Base-by-base conservation (phyloP, 2,113 vertebrate genomes). In the Tylochromis polylepis region DNA sequence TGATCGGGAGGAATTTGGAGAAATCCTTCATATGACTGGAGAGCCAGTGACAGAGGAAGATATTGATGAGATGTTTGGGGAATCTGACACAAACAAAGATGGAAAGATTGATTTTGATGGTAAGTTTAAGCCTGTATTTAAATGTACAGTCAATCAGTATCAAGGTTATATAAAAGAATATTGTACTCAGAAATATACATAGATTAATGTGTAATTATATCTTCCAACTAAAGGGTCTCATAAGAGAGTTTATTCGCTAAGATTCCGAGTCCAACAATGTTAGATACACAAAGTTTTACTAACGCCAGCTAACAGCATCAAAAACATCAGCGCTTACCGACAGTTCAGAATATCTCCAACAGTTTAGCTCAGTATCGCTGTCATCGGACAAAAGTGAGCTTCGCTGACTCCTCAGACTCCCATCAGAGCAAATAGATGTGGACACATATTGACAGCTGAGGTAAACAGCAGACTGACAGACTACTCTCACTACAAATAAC, bases 81-180 rank as follows among this genome's bases (percentile, higher is more conserved):
- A 97, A 22, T 91, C 96, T 0, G 97, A 97, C 94, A 86, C 88
- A 36, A 97, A 97, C 93, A 97, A 97, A 84, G 97, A 97, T 22
- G 96, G 96, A 80, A 96, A 96, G 92, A 91, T 97, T 36, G 97
- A 97, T 92, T 97, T 97, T 92, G 96, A 97, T 81, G 96, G 96
- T 97, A 86, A 94, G 93, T 43, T n/a, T 41, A 24, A 56, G 31
- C n/a, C 11, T 77, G 6, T 77, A 77, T 29, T 77, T 51, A 77
- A 41, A 72, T 14, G 41, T 27, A 46, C 38, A 46, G 8, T 11
- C 5, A 72, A 12, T 46, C 38, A 46, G 14, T 46, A 27, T 72
- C 46, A 10, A 24, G 24, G 41, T 46, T 72, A 46, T 27, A 18
- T 72, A 72, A 27, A 46, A 62, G 9, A 29, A 72, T 46, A 67